Base-by-base conservation (phyloP, 1,140 invertebrate genomes). In the Caenorhabditis remanei region DNA sequence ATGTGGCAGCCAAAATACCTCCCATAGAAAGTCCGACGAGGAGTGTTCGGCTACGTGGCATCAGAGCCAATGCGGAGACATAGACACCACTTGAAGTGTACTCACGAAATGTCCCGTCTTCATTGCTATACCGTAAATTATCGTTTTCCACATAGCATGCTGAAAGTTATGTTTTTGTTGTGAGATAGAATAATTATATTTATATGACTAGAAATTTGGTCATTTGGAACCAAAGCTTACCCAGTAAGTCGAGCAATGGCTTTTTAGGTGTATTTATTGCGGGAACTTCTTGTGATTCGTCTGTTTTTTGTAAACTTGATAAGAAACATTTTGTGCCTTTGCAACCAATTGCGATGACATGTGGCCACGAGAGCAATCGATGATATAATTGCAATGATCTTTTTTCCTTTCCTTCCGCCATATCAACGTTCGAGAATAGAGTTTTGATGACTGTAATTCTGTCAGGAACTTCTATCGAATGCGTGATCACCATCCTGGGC, bases 361-460 rank as follows among this genome's bases (percentile, higher is more conserved):
- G 61, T 7, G 61, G 61, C 61, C 61, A 63, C 11, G 8, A 4
- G 24, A 63, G 61, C 9, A 63, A 21, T 32, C n/a, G 19, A 32
- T 24, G 61, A 63, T 21, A 32, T 13, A 63, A 32, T 14, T 14
- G 9, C 61, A 63, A 40, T 21, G 19, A 21, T 4, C 24, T 14
- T 8, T 21, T 63, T 58, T 58, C 56, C n/a, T 21, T 58, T 58
- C 56, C 56, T 32, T 63, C 61, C 14, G 8, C 32, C 61, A 63
- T 63, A 32, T 63, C 24, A 14, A 21, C 24, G 61, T 32, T 63
- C 24, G 61, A 63, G 61, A 21, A 63, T 7, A 63, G 61, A 19
- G 61, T 63, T 32, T 63, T 63, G 61, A 63, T 24, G 61, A 63
- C 61, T 11, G 61, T 63, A 11, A 63, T 63, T 32, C 61, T 32